Evolutionary conservation across 2,888 invertebrate genomes (phyloP).

Genomic region (Aphelenchoides bicaudatus): DNA sequence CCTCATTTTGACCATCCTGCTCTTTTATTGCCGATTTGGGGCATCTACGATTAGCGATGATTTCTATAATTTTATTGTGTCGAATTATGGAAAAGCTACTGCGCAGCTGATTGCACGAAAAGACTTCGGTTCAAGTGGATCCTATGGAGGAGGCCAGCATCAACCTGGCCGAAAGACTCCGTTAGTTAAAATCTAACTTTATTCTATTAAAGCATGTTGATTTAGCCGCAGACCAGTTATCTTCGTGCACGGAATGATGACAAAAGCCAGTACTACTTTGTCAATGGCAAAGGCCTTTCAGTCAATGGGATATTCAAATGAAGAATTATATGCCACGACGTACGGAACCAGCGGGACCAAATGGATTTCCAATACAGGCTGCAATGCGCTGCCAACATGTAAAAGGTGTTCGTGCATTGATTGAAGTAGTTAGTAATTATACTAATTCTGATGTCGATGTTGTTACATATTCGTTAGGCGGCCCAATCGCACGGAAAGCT

Average conservation of each 20-base stretch:
- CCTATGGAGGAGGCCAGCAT: conserved; percentile 1
- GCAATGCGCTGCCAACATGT: conserved; percentile 13
- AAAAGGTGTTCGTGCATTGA: conserved; percentile 8
- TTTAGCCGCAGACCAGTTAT: neutral
- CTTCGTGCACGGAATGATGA: neutral
- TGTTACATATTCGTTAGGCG: conserved; percentile 38
- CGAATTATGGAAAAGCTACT: neutral
- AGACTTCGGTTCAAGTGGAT: conserved; percentile 1
- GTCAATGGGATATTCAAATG: neutral
- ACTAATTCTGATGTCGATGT: conserved; percentile 1
- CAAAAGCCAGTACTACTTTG: neutral
- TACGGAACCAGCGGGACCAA: neutral
- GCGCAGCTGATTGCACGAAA: conserved; percentile 3
- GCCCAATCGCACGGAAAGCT: conserved; percentile 55
- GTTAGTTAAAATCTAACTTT: neutral
- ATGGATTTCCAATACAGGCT: no score
- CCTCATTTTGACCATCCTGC: no score
- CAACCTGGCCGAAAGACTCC: neutral
- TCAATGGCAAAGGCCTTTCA: neutral
- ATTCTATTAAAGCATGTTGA: neutral
- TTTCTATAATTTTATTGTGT: neutral
- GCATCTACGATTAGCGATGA: neutral
- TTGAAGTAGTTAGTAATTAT: neutral
- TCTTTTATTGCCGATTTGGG: no score
- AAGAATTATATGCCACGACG: neutral